A percentile compares a stretch with the other conserved stretches of the same genome.
These are phyloP conservation scores for Heterotilapia buettikoferi DNA, from an alignment of 2,113 vertebrate genomes.

Conservation along the genomic window DNA sequence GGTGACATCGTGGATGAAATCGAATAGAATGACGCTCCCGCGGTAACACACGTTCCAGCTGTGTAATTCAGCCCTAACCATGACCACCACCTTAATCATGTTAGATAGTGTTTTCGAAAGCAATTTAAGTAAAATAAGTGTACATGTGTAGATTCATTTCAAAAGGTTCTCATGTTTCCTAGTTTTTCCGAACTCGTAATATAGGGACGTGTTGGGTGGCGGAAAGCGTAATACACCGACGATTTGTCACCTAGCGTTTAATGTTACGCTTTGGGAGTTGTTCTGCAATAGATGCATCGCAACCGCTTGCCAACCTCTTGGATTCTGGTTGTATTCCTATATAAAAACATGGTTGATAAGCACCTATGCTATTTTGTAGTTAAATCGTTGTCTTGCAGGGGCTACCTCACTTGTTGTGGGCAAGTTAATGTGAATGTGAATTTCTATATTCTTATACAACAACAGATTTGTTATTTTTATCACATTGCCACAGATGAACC, in stretches of 20 bases:
- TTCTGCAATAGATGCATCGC: neutral
- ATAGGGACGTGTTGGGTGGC: neutral
- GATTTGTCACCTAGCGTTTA: neutral
- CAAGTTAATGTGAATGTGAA: neutral
- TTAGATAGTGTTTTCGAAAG: neutral
- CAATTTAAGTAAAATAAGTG: neutral
- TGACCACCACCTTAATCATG: neutral
- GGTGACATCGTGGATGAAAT: neutral
- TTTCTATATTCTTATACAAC: neutral
- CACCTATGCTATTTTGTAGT: neutral
- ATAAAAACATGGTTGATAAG: neutral
- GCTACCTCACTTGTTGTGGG: neutral
- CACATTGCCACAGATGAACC: neutral
- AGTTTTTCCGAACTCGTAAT: neutral
- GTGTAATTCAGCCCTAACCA: neutral
- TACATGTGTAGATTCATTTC: neutral
- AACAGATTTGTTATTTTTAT: neutral
- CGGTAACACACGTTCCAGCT: neutral
- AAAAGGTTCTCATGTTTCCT: neutral
- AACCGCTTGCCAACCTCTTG: neutral
- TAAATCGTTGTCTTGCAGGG: neutral
- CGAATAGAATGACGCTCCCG: accelerated
- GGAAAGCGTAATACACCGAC: accelerated
- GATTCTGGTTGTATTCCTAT: neutral
- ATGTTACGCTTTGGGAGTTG: neutral